A percentile compares a stretch with the other conserved stretches of the same genome.
Conservation (phyloP, 2,113 vertebrate genomes). For the Pomatostomus ruficeps region DNA sequence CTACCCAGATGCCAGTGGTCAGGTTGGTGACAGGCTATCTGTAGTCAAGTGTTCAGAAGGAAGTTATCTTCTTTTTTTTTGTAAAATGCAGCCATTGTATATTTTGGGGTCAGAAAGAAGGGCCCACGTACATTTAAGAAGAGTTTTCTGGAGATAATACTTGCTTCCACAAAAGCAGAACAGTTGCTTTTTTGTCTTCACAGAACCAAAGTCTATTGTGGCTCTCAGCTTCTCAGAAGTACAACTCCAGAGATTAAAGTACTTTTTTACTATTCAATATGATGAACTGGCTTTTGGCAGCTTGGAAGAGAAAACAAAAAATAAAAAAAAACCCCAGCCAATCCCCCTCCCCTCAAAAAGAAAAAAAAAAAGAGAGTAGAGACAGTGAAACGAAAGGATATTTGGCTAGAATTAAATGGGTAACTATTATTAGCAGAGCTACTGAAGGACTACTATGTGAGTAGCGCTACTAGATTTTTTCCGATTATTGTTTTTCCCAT, state of each 20-base stretch:
- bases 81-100: conserved; percentile 5
- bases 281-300: background rate
- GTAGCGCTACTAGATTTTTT: background rate
- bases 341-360: background rate
- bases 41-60: background rate
- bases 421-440: background rate
- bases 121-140: background rate
- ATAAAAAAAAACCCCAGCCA: fast-evolving
- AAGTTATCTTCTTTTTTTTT: background rate
- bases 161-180: conserved; percentile 2
- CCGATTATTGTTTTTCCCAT: background rate
- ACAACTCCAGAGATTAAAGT: background rate
- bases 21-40: background rate
- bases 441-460: background rate
- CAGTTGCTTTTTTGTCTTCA: conserved; percentile 39
- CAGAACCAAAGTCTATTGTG: background rate
- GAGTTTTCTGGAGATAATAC: background rate
- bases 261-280: background rate
- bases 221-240: background rate
- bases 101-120: background rate
- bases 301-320: background rate
- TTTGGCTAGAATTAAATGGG: background rate
- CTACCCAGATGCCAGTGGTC: background rate
- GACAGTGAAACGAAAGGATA: background rate
- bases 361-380: background rate